A percentile compares a stretch with the other conserved stretches of the same genome.
These are phyloP conservation scores for Carollia perspicillata DNA, from an alignment of 2,113 vertebrate genomes.

Conservation along the genomic window DNA sequence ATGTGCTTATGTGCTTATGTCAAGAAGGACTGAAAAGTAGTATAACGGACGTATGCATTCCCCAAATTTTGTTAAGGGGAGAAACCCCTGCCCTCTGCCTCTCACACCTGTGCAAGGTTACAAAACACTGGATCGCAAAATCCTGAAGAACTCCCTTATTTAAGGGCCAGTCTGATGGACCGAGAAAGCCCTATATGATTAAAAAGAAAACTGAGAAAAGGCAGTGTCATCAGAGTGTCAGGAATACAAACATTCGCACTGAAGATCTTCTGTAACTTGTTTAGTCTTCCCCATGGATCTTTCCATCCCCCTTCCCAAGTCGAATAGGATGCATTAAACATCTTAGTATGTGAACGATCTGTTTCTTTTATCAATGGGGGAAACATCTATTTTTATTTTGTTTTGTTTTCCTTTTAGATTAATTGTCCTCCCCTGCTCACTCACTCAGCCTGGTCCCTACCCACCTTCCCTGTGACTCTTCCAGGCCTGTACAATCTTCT, in stretches of 20 bases:
- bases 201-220: not conserved
- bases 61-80: not conserved
- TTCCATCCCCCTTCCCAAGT: fast-evolving
- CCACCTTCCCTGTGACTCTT: not conserved
- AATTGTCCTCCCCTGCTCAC: not conserved
- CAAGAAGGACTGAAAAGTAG: not conserved
- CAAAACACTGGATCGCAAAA: not conserved
- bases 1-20: not conserved
- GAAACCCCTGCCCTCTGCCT: not conserved
- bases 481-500: not conserved
- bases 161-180: not conserved
- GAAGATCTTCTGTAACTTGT: not conserved
- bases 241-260: not conserved
- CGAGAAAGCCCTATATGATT: not conserved
- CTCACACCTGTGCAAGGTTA: not conserved
- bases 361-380: not conserved
- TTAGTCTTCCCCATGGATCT: not conserved
- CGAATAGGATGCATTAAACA: not conserved
- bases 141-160: not conserved
- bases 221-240: not conserved
- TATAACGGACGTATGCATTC: not conserved
- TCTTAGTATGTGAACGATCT: not conserved
- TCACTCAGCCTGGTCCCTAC: not conserved
- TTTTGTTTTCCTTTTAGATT: not conserved
- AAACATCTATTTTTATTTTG: not conserved